Percentiles rank a stretch among this genome's conserved stretches.
Conservation (phyloP, 1,140 invertebrate genomes). For the Drosophila melanogaster region DNA sequence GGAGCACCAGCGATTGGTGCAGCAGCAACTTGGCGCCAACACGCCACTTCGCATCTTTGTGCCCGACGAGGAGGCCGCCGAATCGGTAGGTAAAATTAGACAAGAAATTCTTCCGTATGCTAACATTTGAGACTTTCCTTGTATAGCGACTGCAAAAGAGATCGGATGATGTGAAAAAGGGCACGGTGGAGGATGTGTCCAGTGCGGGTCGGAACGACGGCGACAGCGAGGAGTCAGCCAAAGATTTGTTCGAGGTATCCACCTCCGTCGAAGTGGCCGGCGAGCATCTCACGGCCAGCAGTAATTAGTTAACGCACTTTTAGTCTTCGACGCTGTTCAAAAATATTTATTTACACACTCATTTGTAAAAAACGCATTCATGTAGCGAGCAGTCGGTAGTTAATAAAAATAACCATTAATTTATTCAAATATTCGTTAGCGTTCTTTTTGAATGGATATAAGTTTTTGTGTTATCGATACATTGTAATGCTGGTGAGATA, state of each 20-base stretch:
- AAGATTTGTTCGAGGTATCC: conserved; percentile 76
- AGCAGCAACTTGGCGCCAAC: conserved; percentile 73
- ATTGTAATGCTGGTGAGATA: no score
- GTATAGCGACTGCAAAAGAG: conserved; percentile 72
- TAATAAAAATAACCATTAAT: conserved; percentile 69
- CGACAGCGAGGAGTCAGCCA: conserved; percentile 38
- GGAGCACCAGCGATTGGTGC: conserved; percentile 77
- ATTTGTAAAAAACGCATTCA: conserved; percentile 70
- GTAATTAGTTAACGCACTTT: conserved; percentile 54
- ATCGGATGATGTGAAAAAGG: conserved; percentile 63
- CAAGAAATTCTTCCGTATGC: background rate
- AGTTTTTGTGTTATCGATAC: no score
- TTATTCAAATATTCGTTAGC: conserved; percentile 34
- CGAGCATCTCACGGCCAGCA: conserved; percentile 50
- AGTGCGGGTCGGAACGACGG: conserved; percentile 7
- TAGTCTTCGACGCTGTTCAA: conserved; percentile 42
- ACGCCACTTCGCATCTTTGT: conserved; percentile 80
- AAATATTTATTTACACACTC: conserved; percentile 62
- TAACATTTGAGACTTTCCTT: background rate
- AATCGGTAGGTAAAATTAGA: conserved; percentile 37
- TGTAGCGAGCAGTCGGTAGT: conserved; percentile 73
- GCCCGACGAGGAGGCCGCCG: conserved; percentile 88
- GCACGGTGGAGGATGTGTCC: conserved; percentile 51
- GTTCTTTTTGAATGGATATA: background rate
- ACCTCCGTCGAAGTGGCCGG: conserved; percentile 77